These are phyloP conservation scores for Herminia tarsipennalis DNA, from an alignment of 2,888 invertebrate species.

Conservation along the genomic window DNA sequence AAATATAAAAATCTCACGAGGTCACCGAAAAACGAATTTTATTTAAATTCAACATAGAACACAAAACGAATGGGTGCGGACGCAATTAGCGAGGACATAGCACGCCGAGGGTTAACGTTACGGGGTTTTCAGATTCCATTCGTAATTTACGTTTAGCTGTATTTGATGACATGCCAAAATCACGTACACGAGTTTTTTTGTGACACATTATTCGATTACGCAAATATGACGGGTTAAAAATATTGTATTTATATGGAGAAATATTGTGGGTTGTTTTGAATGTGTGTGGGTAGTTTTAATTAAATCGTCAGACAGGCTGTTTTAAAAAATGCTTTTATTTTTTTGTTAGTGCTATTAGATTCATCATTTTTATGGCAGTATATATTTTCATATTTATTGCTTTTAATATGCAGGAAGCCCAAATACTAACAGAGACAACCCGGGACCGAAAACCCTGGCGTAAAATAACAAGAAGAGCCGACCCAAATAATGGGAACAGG, in stretches of 20 bases:
- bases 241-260: background rate
- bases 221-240: background rate
- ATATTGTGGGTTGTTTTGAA: no score
- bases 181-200: slow-evolving; percentile 4
- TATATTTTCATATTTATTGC: no score
- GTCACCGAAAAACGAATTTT: slow-evolving; percentile 37
- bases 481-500: no score
- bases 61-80: slow-evolving; percentile 48
- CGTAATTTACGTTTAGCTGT: slow-evolving; percentile 41
- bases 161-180: slow-evolving; percentile 33
- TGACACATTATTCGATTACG: slow-evolving; percentile 6
- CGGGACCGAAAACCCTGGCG: no score
- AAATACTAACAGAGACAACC: no score
- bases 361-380: no score
- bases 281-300: no score
- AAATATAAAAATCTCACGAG: slow-evolving; percentile 12
- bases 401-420: no score
- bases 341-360: no score
- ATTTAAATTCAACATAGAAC: slow-evolving; percentile 46
- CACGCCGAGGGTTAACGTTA: slow-evolving; percentile 30
- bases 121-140: slow-evolving; percentile 37
- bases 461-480: no score
- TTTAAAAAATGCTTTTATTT: no score
- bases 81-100: slow-evolving; percentile 50
- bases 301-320: no score